Base-by-base conservation (phyloP, 37 sponge, comb jelly and placozoan species). In the Petrosia ficiformis region DNA sequence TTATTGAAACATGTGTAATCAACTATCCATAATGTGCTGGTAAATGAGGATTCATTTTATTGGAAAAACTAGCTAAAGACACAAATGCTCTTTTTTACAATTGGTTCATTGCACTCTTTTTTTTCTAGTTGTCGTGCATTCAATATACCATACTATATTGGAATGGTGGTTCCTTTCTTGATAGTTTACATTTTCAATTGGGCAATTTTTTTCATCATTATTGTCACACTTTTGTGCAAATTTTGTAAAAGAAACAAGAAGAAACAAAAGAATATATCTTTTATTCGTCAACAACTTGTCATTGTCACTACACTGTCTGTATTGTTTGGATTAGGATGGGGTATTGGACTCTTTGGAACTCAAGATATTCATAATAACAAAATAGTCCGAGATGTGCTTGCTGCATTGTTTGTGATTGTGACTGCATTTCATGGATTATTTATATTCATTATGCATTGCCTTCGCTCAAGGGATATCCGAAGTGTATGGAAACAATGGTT, bases 301-400 rank as follows among this genome's bases (percentile, higher is more conserved):
- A 43, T 44, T 24, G 70, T 68, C 37, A 11, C 57, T 33, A n/a
- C 48, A 22, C 67, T 77, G 30, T 77, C 77, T 21, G 54, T 77
- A 31, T 67, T 77, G 33, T 77, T 77, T 42, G 77, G 77, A 1
- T n/a, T 77, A 39, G 77, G 77, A 3, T 77, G 77, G 77, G 77
- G 34, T 2, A 2, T 65, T 66, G 77, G 77, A 4, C 68, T 77
- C 32, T 32, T 77, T 30, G 77, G 54, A 64, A 77, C 48, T 35
- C 31, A 56, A 39, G 71, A 32, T 16, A 25, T 75, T 33, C 14
- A 48, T 14, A 4, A 2, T 5, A 26, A 30, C 14, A 42, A 8
- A 1, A 3, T 21, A 2, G 32, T 76, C 14, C 32, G 70, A 3
- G 40, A 38, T 4, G 10, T 43, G 4, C 48, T 76, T 33, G 68